phyloP scores from a whole-genome alignment of 2,888 invertebrate species.

The Gortyna flavago region DNA sequence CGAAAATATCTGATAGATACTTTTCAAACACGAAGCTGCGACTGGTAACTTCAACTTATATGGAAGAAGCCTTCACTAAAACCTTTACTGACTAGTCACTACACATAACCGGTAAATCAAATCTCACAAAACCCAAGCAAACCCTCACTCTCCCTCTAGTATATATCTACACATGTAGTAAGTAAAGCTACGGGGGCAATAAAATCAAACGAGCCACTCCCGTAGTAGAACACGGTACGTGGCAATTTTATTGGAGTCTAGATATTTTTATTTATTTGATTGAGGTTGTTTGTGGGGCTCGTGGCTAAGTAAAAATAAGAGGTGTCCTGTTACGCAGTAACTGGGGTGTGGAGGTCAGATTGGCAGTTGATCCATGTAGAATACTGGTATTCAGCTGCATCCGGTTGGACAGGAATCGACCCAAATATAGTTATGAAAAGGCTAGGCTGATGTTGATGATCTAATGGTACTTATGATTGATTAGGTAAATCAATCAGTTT shows the following conservation, averaged over 20 bases:
- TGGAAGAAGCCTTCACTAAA: neutral
- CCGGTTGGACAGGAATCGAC: neutral
- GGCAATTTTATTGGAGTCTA: slow-evolving; percentile 56
- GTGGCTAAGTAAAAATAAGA: neutral
- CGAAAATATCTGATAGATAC: neutral
- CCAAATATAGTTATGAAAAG: neutral
- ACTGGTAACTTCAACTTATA: too few species aligned
- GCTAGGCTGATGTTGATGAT: neutral
- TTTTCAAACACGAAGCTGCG: neutral
- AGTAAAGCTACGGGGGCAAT: slow-evolving; percentile 76
- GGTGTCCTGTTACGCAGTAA: neutral
- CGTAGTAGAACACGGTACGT: slow-evolving; percentile 50
- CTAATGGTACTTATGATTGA: neutral
- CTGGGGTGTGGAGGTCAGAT: neutral
- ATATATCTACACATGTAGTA: slow-evolving; percentile 54
- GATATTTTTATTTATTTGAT: slow-evolving; percentile 41
- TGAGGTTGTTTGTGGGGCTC: neutral
- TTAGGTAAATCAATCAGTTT: neutral
- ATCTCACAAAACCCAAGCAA: slow-evolving; percentile 30
- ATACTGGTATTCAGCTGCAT: neutral
- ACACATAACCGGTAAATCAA: neutral
- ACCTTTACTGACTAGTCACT: neutral
- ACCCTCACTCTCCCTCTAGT: slow-evolving; percentile 3
- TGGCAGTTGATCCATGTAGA: neutral
- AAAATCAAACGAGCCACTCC: slow-evolving; percentile 78